Evolutionary conservation across 2,797 vertebrate species (phyloP).

Genomic region (Clamator glandarius): DNA sequence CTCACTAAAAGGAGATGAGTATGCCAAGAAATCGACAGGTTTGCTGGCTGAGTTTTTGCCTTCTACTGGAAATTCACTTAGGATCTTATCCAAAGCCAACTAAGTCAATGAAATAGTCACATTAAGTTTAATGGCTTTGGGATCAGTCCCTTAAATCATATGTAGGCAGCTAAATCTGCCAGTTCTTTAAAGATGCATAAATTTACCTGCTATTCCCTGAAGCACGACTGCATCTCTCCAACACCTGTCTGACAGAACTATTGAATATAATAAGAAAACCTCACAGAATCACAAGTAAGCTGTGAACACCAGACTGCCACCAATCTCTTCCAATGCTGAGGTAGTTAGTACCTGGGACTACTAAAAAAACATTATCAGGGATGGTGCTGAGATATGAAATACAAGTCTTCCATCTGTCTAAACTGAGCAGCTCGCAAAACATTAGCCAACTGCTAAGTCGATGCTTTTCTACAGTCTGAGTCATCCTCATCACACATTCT

Average conservation of each 20-base stretch:
- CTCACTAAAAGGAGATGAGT: not conserved
- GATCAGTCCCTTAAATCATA: constrained; percentile 69
- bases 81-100: constrained; percentile 64
- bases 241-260: constrained; percentile 66
- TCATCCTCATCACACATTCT: constrained; percentile 63
- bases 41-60: constrained; percentile 59
- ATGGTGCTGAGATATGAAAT: constrained; percentile 21
- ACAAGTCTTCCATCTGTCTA: constrained; percentile 44
- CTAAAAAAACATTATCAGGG: constrained; percentile 42
- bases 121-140: constrained; percentile 65
- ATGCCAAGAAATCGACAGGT: constrained; percentile 61
- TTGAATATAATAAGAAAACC: constrained; percentile 58
- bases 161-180: constrained; percentile 65
- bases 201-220: constrained; percentile 67
- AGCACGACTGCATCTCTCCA: constrained; percentile 54
- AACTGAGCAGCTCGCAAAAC: constrained; percentile 57
- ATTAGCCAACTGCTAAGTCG: constrained; percentile 62
- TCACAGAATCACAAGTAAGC: constrained; percentile 64
- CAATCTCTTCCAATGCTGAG: not conserved
- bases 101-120: constrained; percentile 67
- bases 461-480: constrained; percentile 63
- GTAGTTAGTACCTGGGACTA: constrained; percentile 57
- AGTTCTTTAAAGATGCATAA: constrained; percentile 68
- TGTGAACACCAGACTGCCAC: constrained; percentile 52
- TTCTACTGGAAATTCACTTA: constrained; percentile 72